Evolutionary conservation across 2,888 invertebrate genomes (phyloP).

Genomic region (Himalopsyche japonica): DNA sequence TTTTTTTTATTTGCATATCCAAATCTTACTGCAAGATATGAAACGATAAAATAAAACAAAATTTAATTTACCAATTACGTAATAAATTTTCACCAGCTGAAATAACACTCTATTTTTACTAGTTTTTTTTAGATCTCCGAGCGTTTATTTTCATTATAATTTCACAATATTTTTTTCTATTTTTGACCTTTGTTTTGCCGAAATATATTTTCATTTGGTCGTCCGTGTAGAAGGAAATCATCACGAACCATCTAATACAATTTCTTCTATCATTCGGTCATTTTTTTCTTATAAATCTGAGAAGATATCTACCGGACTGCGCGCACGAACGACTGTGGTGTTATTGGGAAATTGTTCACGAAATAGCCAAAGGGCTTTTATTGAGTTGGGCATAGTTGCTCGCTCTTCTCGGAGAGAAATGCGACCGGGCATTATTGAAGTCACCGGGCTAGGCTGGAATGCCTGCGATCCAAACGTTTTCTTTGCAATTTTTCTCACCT

Average conservation of each 20-base stretch:
- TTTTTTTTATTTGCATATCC: no score
- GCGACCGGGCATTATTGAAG: slow-evolving; percentile 24
- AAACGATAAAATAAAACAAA: no score
- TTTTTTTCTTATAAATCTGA: background rate
- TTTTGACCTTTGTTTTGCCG: no score
- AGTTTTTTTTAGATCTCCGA: no score
- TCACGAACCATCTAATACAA: background rate
- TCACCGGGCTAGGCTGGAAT: slow-evolving; percentile 3
- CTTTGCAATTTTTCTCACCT: slow-evolving; percentile 25
- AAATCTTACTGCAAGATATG: no score
- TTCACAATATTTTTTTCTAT: no score
- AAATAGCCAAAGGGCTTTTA: slow-evolving; percentile 16
- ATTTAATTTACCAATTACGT: no score
- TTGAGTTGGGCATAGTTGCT: slow-evolving; percentile 32
- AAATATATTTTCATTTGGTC: background rate
- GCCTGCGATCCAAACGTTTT: slow-evolving; percentile 14
- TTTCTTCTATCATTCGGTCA: background rate
- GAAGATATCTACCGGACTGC: background rate
- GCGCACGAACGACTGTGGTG: background rate
- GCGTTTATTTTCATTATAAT: no score
- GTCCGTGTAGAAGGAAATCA: background rate
- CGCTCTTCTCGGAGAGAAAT: slow-evolving; percentile 9
- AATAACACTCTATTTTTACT: no score
- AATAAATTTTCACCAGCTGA: no score
- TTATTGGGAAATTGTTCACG: slow-evolving; percentile 19